These are phyloP conservation scores for Rhinella marina DNA, from an alignment of 2,797 vertebrate species.

Conservation along the genomic window DNA sequence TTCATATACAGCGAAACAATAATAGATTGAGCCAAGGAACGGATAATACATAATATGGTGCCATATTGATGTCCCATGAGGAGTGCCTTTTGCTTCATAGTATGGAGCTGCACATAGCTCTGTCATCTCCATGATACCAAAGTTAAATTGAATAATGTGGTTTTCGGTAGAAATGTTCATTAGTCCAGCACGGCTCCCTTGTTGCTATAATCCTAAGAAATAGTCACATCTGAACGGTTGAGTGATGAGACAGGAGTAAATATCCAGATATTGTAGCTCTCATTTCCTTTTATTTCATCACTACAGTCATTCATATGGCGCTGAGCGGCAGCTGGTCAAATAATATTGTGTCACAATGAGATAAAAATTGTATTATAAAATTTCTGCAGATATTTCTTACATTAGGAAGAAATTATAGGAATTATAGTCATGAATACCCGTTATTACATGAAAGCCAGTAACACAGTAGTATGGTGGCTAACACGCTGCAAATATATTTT, in stretches of 20 bases:
- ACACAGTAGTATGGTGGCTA: not conserved
- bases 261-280: not conserved
- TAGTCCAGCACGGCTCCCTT: not conserved
- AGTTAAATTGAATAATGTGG: not conserved
- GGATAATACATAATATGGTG: not conserved
- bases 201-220: not conserved
- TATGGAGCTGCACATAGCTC: not conserved
- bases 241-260: not conserved
- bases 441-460: no score
- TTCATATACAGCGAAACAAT: no score
- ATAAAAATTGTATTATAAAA: not conserved
- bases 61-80: not conserved
- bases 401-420: not conserved
- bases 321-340: slow-evolving; percentile 2
- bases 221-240: not conserved
- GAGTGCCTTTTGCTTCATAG: not conserved
- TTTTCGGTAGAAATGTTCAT: not conserved
- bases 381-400: not conserved
- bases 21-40: not conserved
- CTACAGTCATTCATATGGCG: not conserved
- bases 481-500: no score
- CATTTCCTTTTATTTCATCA: slow-evolving; percentile 3
- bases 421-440: not conserved
- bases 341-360: not conserved
- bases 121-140: not conserved